These are phyloP conservation scores for Thalassarche chlororhynchos DNA, from an alignment of 2,113 vertebrate genomes.

Conservation along the genomic window DNA sequence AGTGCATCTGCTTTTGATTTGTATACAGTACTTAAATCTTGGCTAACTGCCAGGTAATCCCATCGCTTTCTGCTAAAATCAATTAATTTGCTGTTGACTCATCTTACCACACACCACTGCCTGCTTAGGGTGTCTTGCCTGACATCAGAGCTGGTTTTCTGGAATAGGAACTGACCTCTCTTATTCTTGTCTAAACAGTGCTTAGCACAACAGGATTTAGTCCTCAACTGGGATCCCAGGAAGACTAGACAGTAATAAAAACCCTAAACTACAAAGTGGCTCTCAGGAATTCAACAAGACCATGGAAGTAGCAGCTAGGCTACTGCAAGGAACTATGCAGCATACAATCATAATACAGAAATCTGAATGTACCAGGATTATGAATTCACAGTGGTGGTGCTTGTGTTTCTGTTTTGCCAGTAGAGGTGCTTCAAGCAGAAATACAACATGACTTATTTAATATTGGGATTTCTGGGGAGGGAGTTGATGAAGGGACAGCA, in stretches of 20 bases:
- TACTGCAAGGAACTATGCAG: neutral
- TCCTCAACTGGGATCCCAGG: neutral
- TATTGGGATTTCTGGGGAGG: neutral
- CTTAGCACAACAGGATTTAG: neutral
- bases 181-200: neutral
- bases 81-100: neutral
- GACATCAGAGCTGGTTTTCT: neutral
- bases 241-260: neutral
- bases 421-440: neutral
- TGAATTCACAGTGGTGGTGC: neutral
- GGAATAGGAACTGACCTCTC: neutral
- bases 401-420: neutral
- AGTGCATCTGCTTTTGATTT: neutral
- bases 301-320: neutral
- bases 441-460: neutral
- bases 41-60: neutral
- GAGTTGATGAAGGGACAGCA: neutral
- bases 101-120: neutral
- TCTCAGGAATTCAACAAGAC: neutral
- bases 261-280: neutral
- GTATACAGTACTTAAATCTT: neutral
- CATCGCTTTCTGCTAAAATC: neutral
- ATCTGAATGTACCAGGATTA: neutral
- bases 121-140: neutral
- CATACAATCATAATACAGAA: neutral